A percentile compares a stretch with the other conserved stretches of the same genome.
phyloP scores from a whole-genome alignment of 2,113 vertebrate genomes.

The Toxotes jaculatrix region DNA sequence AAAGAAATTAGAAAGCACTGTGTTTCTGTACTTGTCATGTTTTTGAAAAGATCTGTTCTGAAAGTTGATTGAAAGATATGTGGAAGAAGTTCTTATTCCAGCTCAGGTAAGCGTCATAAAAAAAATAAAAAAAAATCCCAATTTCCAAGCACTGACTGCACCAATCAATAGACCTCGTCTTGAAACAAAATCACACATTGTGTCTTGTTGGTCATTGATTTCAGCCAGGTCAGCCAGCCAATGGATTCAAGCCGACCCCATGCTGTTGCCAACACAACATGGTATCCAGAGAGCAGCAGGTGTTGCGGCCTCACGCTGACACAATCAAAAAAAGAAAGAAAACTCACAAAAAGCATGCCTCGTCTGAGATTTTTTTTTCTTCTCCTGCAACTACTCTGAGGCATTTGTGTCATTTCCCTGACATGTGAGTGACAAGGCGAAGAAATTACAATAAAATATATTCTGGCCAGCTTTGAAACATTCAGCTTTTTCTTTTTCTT shows the following conservation, averaged over 20 bases:
- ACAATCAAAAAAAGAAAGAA: slow-evolving; percentile 49
- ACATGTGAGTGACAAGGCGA: neutral
- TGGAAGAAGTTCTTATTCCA: neutral
- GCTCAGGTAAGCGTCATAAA: neutral
- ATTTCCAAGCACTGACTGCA: neutral
- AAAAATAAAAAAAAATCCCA: neutral
- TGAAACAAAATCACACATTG: slow-evolving; percentile 60
- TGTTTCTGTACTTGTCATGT: neutral
- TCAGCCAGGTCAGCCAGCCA: slow-evolving; percentile 54
- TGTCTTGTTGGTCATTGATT: slow-evolving; percentile 72
- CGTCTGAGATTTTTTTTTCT: neutral
- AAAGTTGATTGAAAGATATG: neutral
- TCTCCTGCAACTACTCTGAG: neutral
- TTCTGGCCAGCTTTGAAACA: neutral
- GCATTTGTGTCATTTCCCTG: neutral
- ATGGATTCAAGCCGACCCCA: slow-evolving; percentile 54
- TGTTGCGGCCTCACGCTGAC: slow-evolving; percentile 52
- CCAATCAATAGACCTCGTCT: slow-evolving; percentile 47
- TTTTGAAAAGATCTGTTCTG: neutral
- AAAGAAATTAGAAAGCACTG: neutral
- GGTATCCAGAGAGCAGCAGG: slow-evolving; percentile 60
- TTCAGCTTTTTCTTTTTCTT: slow-evolving; percentile 1
- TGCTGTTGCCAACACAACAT: slow-evolving; percentile 55
- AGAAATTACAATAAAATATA: neutral
- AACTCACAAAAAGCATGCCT: slow-evolving; percentile 25